Evolutionary conservation across 2,113 vertebrate genomes (phyloP).

Genomic region (Labrus mixtus): DNA sequence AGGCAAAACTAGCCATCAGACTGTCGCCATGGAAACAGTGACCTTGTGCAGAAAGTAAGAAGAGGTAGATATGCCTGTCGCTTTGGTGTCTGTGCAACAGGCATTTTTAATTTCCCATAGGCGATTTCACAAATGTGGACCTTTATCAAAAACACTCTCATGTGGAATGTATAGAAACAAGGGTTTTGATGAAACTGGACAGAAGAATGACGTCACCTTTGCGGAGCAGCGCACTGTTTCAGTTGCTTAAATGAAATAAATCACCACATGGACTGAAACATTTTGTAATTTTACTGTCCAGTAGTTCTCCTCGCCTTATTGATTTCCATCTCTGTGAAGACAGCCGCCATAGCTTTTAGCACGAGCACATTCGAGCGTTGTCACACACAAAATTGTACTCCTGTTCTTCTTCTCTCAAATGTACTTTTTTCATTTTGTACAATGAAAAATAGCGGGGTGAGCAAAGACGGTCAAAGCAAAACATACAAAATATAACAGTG

Average conservation of each 20-base stretch:
- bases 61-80: slow-evolving; percentile 69
- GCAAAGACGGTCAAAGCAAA: background rate
- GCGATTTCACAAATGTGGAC: slow-evolving; percentile 34
- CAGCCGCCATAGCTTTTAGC: background rate
- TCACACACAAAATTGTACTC: slow-evolving; percentile 1
- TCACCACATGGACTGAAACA: slow-evolving; percentile 13
- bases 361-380: slow-evolving; percentile 17
- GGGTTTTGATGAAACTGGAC: slow-evolving; percentile 16
- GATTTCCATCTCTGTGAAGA: slow-evolving; percentile 27
- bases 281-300: background rate
- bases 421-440: slow-evolving; percentile 7
- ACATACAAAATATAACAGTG: background rate
- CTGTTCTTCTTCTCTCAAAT: background rate
- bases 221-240: background rate
- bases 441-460: background rate
- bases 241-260: slow-evolving; percentile 29
- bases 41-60: slow-evolving; percentile 76
- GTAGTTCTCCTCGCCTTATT: slow-evolving; percentile 24
- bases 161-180: background rate
- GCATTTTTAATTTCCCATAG: slow-evolving; percentile 57
- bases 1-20: slow-evolving; percentile 77
- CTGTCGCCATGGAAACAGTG: slow-evolving; percentile 82
- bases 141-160: slow-evolving; percentile 19
- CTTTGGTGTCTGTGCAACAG: slow-evolving; percentile 68
- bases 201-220: background rate